Evolutionary conservation across 2,113 vertebrate species (phyloP).

Genomic region (Festucalex cinctus): DNA sequence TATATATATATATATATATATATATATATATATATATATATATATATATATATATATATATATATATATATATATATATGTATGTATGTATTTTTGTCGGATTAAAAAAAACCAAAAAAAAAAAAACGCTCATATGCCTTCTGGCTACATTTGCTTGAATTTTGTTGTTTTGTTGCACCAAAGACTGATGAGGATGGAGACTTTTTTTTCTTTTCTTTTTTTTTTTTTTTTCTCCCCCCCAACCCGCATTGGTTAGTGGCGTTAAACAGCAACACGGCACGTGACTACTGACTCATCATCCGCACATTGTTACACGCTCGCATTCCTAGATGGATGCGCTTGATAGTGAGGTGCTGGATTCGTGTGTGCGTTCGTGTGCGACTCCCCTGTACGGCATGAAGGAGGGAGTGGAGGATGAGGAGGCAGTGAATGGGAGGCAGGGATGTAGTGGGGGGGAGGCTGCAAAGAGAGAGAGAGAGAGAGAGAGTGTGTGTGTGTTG

Average conservation of each 20-base stretch:
- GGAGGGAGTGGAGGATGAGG: slow-evolving; percentile 42
- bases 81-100: too few species aligned
- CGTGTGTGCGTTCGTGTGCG: slow-evolving; percentile 16
- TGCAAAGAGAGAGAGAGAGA: slow-evolving; percentile 42
- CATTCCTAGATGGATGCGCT: neutral
- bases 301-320: neutral
- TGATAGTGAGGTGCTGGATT: slow-evolving; percentile 28
- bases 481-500: slow-evolving; percentile 73
- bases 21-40: too few species aligned
- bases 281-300: neutral
- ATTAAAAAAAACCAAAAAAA: neutral
- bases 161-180: neutral
- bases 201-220: neutral
- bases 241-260: neutral
- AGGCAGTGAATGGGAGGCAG: slow-evolving; percentile 32
- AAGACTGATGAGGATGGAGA: neutral
- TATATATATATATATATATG: too few species aligned
- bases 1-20: too few species aligned
- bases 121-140: neutral
- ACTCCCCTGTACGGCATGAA: slow-evolving; percentile 47
- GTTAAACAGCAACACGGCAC: neutral
- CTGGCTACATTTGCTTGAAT: neutral
- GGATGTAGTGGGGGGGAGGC: slow-evolving; percentile 54
- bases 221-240: too few species aligned
- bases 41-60: too few species aligned